Evolutionary conservation across 2,888 invertebrate genomes (phyloP), one percentile per base, ranked within the genome.

Genomic region (Lacanobia oleracea): DNA sequence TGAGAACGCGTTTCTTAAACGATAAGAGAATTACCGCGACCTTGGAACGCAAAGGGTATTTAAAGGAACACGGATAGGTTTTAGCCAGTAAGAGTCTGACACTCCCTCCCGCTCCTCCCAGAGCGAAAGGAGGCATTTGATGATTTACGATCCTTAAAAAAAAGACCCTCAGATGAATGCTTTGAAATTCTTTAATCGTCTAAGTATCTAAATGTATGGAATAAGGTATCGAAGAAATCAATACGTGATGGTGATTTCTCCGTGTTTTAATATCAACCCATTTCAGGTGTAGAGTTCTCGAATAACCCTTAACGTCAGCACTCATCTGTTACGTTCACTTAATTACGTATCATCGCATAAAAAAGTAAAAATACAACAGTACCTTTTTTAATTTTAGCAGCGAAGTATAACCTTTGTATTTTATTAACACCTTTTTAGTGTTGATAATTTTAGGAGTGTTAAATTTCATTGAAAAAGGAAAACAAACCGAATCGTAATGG

Each of bases 361-460:
- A 81, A 67, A 74, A 33, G 18, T 53, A 14, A 40, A 68, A 72
- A 63, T 68, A 77, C 66, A 77, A 67, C 57, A 54, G 61, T 63
- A 63, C 68, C 74, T 65, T 65, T 27, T 77, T 77, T 66, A 81
- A 80, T 72, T 82, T 82, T 82, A 77, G 70, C 81, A 60, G 48
- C 60, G 51, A 70, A 77, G 74, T 78, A 84, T 83, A 84, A 84
- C 68, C 61, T 67, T 61, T 14, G 60, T 63, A 77, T 50, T 79
- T 80, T 80, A 83, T 77, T 10, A 61, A 67, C 56, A 70, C 79
- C 72, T 60, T 72, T 72, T 72, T 69, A 48, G 69, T 73, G 78
- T 80, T 77, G 77, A 82, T 84, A 76, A 81, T 72, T 79, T 84
- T 77, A 74, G 61, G 57, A 51, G 78, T 79, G 68, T 77, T 67